phyloP scores from a whole-genome alignment of 1,140 invertebrate genomes.

The Heliconius himera region DNA sequence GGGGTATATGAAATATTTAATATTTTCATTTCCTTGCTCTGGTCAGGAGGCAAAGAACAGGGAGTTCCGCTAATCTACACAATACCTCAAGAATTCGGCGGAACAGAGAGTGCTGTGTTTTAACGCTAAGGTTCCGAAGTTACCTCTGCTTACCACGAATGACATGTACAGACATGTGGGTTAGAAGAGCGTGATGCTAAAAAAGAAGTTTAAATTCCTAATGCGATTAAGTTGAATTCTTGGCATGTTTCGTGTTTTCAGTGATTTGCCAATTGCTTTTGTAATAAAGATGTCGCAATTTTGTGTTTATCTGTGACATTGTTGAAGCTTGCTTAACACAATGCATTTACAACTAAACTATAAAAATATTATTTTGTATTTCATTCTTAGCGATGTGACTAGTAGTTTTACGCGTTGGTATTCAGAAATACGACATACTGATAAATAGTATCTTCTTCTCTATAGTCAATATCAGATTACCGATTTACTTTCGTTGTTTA shows the following conservation, averaged over 20 bases:
- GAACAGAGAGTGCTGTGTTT: too few relatives aligned
- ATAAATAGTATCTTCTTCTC: background rate
- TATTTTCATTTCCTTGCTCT: too few relatives aligned
- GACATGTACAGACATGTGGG: too few relatives aligned
- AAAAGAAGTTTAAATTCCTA: background rate
- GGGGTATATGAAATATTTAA: too few relatives aligned
- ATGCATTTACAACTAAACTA: background rate
- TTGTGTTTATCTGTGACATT: slow-evolving; percentile 15
- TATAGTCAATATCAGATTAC: slow-evolving; percentile 16
- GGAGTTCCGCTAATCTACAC: too few relatives aligned
- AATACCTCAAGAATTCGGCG: too few relatives aligned
- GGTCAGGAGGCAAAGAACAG: too few relatives aligned
- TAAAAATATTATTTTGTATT: background rate
- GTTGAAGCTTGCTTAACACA: background rate
- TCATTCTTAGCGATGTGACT: background rate
- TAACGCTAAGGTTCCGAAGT: too few relatives aligned
- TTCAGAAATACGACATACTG: background rate
- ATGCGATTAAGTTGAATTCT: slow-evolving; percentile 22
- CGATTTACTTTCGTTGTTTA: slow-evolving; percentile 24
- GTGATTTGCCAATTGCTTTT: slow-evolving; percentile 25
- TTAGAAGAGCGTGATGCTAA: too few relatives aligned
- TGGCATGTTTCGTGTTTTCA: slow-evolving; percentile 39
- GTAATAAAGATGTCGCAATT: slow-evolving; percentile 16
- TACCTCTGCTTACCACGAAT: too few relatives aligned
- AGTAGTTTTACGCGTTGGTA: background rate